Conservation (phyloP, 2,113 vertebrate genomes). For the Lampris megalopsis region DNA sequence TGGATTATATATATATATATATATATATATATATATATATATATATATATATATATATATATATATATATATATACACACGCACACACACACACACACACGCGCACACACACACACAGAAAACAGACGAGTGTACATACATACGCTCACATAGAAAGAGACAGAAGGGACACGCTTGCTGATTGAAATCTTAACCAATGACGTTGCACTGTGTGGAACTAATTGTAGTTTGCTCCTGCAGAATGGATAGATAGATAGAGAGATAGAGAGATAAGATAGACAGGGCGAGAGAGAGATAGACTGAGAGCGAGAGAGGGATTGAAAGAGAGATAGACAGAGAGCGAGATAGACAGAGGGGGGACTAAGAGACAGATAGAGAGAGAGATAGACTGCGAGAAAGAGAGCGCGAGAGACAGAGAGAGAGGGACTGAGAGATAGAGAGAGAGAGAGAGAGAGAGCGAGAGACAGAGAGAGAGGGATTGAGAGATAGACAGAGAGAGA, state of each 20-base stretch:
- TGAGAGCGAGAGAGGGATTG: background rate
- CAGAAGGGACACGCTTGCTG: slow-evolving; percentile 26
- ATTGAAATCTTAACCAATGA: slow-evolving; percentile 34
- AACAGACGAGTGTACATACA: background rate
- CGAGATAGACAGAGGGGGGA: slow-evolving; percentile 20
- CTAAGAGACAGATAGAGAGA: background rate
- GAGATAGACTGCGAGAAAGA: background rate
- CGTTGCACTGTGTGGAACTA: slow-evolving; percentile 53
- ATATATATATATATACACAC: background rate
- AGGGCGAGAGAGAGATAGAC: slow-evolving; percentile 33
- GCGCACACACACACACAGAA: background rate
- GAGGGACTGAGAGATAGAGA: background rate
- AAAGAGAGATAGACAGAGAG: background rate
- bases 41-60: too few relatives aligned
- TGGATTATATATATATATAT: too few relatives aligned
- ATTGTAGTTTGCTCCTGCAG: slow-evolving; percentile 48
- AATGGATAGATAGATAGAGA: background rate
- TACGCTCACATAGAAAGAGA: background rate
- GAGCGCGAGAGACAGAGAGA: background rate
- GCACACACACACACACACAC: background rate
- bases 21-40: too few relatives aligned
- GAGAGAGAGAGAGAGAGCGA: slow-evolving; percentile 11
- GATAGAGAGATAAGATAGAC: background rate
- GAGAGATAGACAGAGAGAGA: background rate
- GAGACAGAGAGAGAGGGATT: slow-evolving; percentile 18